These are phyloP conservation scores for Sardinella longiceps DNA, from an alignment of 2,797 vertebrate genomes.

Conservation along the genomic window DNA sequence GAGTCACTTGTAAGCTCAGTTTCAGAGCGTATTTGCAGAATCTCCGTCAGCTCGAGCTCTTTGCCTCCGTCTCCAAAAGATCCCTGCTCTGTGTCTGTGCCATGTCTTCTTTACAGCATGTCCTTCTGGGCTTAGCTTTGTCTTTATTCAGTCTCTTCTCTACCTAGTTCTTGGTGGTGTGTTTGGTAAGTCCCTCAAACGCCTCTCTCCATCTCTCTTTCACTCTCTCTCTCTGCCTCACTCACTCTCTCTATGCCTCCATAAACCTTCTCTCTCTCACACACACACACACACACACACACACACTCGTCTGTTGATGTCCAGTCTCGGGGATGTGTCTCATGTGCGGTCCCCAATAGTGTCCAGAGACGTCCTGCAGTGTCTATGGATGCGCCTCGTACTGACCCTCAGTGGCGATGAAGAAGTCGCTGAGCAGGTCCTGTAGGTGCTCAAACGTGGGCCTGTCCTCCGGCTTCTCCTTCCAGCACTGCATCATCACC, in stretches of 20 bases:
- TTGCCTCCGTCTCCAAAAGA: background rate
- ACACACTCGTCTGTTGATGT: no score
- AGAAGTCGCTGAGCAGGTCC: constrained; percentile 78
- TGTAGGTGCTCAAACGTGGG: constrained; percentile 81
- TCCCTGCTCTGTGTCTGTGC: background rate
- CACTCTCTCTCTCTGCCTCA: background rate
- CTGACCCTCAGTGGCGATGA: constrained; percentile 79
- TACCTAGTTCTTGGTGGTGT: no score
- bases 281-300: no score
- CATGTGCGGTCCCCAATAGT: no score
- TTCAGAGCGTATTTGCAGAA: background rate
- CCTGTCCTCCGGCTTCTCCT: constrained; percentile 69
- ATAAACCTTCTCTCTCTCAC: no score
- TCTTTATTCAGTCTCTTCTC: background rate
- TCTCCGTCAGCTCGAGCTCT: background rate
- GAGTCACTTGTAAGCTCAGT: no score
- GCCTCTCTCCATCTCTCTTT: background rate
- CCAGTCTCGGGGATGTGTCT: no score
- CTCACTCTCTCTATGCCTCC: background rate
- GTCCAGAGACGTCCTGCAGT: background rate
- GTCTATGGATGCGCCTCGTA: constrained; percentile 79
- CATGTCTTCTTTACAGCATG: background rate
- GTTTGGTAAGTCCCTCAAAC: no score
- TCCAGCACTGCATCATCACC: constrained; percentile 78
- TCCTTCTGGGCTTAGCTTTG: background rate